Evolutionary conservation across 1,140 invertebrate genomes (phyloP), one percentile per base, ranked within the genome.

Genomic region (Physella acuta): DNA sequence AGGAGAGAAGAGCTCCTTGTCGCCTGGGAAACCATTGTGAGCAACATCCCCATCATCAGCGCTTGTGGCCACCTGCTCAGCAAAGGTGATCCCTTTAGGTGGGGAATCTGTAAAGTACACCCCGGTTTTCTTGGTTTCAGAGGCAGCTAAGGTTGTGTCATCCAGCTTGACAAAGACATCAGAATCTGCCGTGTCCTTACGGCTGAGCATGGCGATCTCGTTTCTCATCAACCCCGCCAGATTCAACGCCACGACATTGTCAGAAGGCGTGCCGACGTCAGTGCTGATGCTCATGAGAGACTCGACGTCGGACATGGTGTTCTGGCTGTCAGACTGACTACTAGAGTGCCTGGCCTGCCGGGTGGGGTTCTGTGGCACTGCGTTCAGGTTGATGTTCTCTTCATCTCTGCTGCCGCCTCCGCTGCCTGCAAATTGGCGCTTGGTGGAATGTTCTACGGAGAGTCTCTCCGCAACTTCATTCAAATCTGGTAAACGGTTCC

Each of bases 401-500:
- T 55, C 61, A 34, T 64, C 61, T 26, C 37, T 20, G 36, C 44
- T 70, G 24, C 52, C 62, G 14, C 39, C 51, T 4, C 64, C 39
- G 28, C 63, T 60, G 33, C 51, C 20, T 37, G 34, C 60, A 52
- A 17, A 68, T 52, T 59, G 24, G 26, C 56, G n/a, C 5, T 68
- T 53, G 1, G 20, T 1, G 4, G 30, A 8, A n/a, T 51, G 20
- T 34, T 44, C 53, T 3, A 34, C 37, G 3, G 62, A 71, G 17
- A 73, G 58, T 14, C 70, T 62, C 30, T 71, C 68, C 0, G 61
- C 70, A 1, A 72, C 71, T 44, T 71, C 66, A 49, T 71, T 66
- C 11, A 71, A 44, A 59, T 73, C 70, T 4, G 71, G 70, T 4
- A 60, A 36, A 16, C 39, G 51, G 8, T 53, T 28, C 36, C 53